Base-by-base conservation (phyloP, 2,797 vertebrate species). In the Loriculus beryllinus region DNA sequence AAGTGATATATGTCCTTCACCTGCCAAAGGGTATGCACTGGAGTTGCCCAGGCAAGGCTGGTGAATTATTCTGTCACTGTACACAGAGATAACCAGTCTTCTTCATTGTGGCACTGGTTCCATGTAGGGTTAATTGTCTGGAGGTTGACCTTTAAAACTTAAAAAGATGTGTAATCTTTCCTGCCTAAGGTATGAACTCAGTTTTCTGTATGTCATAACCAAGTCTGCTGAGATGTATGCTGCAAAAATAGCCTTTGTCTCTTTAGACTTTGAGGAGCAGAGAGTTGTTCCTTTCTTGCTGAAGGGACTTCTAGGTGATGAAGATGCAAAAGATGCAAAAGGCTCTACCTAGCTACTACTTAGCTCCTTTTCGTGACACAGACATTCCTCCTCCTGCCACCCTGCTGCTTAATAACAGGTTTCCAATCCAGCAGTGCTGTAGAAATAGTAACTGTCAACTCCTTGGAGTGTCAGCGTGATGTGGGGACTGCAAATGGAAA, bases 91-190 rank as follows among this genome's bases (percentile, higher is more conserved):
- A 91, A 80, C 57, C 79, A 33, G 62, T 39, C 31, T 14, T 83
- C 31, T 60, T 80, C 33, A 18, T 59, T 92, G 83, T 90, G 52
- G 40, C 49, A 21, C 81, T 63, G 74, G 33, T 80, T 91, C 77
- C 84, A 42, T 5, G 49, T 57, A 59, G 69, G 78, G 48, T 92
- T 75, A 82, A 78, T 90, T 92, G 59, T 86, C 84, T 68, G 72
- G 39, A 74, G 14, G 20, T 26, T 88, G 88, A 88, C 71, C 84
- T 91, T 86, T 93, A 93, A 94, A 92, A 70, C 71, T 81, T 83
- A 2, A 23, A 45, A 88, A 86, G 64, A 64, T 88, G 51, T 0
- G 1, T 77, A 93, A 93, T 78, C 54, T 43, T 47, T 76, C 45
- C 57, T 92, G 77, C 35, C 49, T 80, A 25, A 83, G 63, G 39